phyloP scores from a whole-genome alignment of 2,888 invertebrate species.

The Brachyptera risi region DNA sequence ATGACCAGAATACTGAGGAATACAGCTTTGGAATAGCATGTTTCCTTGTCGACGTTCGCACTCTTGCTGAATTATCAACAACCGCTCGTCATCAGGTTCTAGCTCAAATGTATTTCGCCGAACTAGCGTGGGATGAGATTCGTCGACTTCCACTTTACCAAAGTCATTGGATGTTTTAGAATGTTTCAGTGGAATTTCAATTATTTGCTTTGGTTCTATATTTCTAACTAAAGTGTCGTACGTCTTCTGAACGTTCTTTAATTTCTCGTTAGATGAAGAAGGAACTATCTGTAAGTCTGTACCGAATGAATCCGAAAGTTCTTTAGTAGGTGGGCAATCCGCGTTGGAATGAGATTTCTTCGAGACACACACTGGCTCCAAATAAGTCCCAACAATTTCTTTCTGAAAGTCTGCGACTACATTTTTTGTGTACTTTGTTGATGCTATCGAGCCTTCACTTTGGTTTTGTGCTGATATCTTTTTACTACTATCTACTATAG shows the following conservation, averaged over 20 bases:
- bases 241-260: neutral
- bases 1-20: constrained; percentile 59
- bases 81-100: constrained; percentile 45
- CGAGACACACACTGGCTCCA: too few relatives aligned
- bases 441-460: too few relatives aligned
- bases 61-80: constrained; percentile 48
- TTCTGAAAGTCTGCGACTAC: too few relatives aligned
- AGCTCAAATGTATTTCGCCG: constrained; percentile 48
- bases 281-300: too few relatives aligned
- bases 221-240: too few relatives aligned
- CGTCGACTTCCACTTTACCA: constrained; percentile 56
- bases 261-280: neutral
- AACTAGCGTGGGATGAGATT: constrained; percentile 42
- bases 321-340: too few relatives aligned
- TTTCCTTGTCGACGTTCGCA: constrained; percentile 57
- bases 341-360: too few relatives aligned
- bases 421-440: too few relatives aligned
- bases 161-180: neutral
- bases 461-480: too few relatives aligned
- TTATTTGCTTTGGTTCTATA: neutral
- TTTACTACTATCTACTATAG: too few relatives aligned
- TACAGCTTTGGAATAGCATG: constrained; percentile 56
- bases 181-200: neutral
- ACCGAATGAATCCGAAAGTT: too few relatives aligned
- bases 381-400: too few relatives aligned